These are phyloP conservation scores for Sweltsa coloradensis DNA, from an alignment of 1,140 invertebrate species.

Conservation along the genomic window DNA sequence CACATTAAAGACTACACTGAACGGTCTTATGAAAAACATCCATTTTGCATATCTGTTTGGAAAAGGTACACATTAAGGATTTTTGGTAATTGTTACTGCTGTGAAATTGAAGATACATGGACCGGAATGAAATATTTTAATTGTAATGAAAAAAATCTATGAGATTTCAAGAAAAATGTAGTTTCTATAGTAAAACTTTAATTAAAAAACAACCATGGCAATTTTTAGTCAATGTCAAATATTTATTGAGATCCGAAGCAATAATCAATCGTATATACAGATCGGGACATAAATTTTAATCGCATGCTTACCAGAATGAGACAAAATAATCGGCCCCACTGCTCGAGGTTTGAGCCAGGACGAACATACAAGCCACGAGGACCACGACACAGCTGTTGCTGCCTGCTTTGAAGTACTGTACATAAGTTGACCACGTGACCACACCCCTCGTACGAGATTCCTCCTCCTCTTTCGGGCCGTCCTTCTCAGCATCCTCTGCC, in stretches of 20 bases:
- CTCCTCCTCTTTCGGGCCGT: background rate
- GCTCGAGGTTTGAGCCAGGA: conserved; percentile 34
- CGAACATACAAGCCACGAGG: conserved; percentile 32
- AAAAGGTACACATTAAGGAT: too few species aligned
- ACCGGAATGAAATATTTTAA: background rate
- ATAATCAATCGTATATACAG: too few species aligned
- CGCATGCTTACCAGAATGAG: conserved; percentile 34
- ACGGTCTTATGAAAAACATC: too few species aligned
- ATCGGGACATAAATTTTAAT: too few species aligned
- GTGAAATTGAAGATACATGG: too few species aligned
- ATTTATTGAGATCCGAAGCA: too few species aligned
- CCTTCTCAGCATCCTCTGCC: conserved; percentile 5
- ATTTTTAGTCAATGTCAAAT: background rate
- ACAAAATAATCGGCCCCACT: conserved; percentile 47
- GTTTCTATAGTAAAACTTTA: background rate
- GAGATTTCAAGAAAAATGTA: background rate
- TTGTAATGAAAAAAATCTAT: background rate
- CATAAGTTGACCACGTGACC: conserved; percentile 28
- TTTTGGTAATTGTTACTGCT: too few species aligned
- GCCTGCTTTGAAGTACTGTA: conserved; percentile 43
- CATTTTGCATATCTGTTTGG: too few species aligned
- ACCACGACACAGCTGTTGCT: conserved; percentile 32
- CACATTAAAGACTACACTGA: too few species aligned
- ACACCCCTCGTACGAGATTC: background rate
- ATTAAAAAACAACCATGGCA: background rate